These are phyloP conservation scores for Napeogenes sylphis DNA, from an alignment of 2,888 invertebrate genomes.

Conservation along the genomic window DNA sequence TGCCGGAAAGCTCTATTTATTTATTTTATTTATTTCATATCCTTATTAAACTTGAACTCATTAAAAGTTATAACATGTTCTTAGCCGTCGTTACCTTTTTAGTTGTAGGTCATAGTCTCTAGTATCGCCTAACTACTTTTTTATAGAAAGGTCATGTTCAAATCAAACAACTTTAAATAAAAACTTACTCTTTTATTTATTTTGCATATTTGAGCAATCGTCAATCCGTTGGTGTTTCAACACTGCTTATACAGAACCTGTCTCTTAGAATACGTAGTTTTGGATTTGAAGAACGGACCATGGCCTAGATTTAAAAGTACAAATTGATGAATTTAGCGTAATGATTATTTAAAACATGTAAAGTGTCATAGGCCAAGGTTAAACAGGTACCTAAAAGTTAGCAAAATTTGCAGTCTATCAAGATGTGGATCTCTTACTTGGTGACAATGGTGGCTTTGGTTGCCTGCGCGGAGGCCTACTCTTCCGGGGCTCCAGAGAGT, in stretches of 20 bases:
- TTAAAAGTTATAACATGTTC: not conserved
- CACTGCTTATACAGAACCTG: slow-evolving; percentile 53
- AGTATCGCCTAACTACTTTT: not conserved
- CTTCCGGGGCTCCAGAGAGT: slow-evolving; percentile 80
- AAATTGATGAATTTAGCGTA: not conserved
- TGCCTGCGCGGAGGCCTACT: slow-evolving; percentile 68
- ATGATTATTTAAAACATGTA: not conserved
- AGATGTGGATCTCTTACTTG: slow-evolving; percentile 50
- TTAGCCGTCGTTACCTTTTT: not conserved
- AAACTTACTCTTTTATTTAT: slow-evolving; percentile 32
- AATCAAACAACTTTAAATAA: slow-evolving; percentile 19
- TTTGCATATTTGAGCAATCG: slow-evolving; percentile 48
- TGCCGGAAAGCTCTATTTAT: no score
- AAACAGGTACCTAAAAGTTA: not conserved
- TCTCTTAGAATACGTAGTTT: slow-evolving; percentile 50
- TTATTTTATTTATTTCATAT: no score
- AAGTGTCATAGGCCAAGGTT: slow-evolving; percentile 1
- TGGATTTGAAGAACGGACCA: slow-evolving; percentile 59
- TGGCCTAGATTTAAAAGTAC: slow-evolving; percentile 45
- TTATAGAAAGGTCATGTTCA: slow-evolving; percentile 1
- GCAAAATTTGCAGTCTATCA: slow-evolving; percentile 26
- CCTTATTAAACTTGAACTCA: not conserved
- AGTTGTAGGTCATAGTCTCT: not conserved
- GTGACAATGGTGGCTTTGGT: slow-evolving; percentile 46
- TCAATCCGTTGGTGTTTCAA: slow-evolving; percentile 41